Conservation (phyloP, 2,113 vertebrate genomes). For the Terrapene triunguis region DNA sequence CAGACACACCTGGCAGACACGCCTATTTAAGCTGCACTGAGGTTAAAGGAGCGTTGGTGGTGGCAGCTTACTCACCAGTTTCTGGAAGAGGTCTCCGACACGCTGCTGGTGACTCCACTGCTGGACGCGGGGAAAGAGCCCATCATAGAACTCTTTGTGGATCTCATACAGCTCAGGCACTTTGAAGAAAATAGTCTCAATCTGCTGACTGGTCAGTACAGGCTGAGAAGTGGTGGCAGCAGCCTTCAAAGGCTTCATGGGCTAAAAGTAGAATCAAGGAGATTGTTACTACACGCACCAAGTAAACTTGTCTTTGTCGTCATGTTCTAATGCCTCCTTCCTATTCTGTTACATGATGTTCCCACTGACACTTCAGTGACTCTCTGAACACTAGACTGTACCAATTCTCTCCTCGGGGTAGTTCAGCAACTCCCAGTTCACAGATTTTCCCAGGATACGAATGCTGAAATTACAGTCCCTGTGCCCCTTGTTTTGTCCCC, state of each 20-base stretch:
- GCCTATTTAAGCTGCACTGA: not conserved
- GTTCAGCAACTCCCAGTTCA: not conserved
- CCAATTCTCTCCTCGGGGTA: not conserved
- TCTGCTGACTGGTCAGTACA: constrained; percentile 92
- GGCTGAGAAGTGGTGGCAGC: constrained; percentile 98
- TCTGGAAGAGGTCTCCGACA: constrained; percentile 98
- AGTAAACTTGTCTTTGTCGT: not conserved
- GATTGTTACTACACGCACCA: not conserved
- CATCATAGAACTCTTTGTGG: constrained; percentile 97
- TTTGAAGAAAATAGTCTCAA: constrained; percentile 99
- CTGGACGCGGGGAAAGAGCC: constrained; percentile 92
- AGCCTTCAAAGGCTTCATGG: constrained; percentile 97
- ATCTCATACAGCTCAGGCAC: constrained; percentile 98
- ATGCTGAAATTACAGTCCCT: constrained; percentile 29
- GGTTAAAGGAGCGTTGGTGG: not conserved
- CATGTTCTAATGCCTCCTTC: constrained; percentile 12
- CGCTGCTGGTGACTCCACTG: constrained; percentile 97
- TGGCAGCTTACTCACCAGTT: constrained; percentile 85
- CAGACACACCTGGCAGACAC: not conserved
- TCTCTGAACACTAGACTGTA: constrained; percentile 20
- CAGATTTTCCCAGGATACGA: constrained; percentile 24
- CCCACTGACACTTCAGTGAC: not conserved
- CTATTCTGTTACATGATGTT: constrained; percentile 22
- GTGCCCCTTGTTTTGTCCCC: not conserved
- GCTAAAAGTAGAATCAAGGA: constrained; percentile 79